A percentile compares a stretch with the other conserved stretches of the same genome.
These are phyloP conservation scores for Zapornia atra DNA, from an alignment of 2,113 vertebrate genomes.

Conservation along the genomic window DNA sequence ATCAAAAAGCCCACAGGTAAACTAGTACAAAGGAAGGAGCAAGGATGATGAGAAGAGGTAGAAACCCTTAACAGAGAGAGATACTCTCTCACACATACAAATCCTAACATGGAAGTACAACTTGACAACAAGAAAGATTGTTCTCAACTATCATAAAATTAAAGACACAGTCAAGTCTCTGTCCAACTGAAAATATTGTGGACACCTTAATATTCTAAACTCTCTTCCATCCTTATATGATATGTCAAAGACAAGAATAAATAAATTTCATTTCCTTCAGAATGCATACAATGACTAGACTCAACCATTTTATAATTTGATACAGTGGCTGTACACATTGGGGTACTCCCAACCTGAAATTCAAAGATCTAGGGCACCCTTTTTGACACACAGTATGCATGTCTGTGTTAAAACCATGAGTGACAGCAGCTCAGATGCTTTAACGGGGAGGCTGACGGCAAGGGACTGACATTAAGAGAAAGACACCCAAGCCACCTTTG, in stretches of 20 bases:
- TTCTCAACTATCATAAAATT: background rate
- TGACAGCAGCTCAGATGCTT: slow-evolving; percentile 27
- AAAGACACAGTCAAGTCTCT: background rate
- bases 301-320: background rate
- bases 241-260: background rate
- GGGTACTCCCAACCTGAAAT: background rate
- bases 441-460: slow-evolving; percentile 39
- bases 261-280: background rate
- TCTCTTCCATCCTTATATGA: background rate
- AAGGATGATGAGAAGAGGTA: background rate
- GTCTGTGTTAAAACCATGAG: background rate
- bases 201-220: background rate
- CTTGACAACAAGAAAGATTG: background rate
- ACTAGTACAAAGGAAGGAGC: background rate
- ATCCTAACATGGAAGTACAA: background rate
- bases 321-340: background rate
- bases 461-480: slow-evolving; percentile 1
- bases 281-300: background rate
- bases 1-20: background rate
- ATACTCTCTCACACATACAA: background rate
- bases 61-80: background rate
- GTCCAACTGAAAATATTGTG: background rate
- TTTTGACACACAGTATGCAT: background rate
- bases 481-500: slow-evolving; percentile 22
- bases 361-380: background rate